Base-by-base conservation (phyloP, 2,888 invertebrate genomes). In the Harpagoxenus sublaevis region DNA sequence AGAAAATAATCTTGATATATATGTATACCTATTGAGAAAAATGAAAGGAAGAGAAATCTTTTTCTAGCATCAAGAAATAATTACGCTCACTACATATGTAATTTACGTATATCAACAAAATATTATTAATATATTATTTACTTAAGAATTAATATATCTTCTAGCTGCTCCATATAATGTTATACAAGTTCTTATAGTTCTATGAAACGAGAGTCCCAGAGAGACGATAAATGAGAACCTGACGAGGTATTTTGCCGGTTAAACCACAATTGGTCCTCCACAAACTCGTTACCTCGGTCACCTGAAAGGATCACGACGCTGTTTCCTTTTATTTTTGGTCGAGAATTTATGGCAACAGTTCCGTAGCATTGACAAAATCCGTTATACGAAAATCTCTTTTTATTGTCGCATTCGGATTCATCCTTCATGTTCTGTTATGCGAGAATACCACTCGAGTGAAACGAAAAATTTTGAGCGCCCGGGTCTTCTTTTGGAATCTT, bases 171-270 rank as follows among this genome's bases (percentile, higher is more conserved):
- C 5, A 5, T 39, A 51, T 39, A 51, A 39, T 4, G 23, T 39
- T 51, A 39, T 28, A 6, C 1, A 6, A 15, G 8, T 63, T 18
- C 3, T 63, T 42, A 15, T 65, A 60, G 28, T 57, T 83, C 18
- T 48, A n/a, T 51, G 48, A 48, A 68, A 68, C 35, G 12, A 28
- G 9, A 63, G 28, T n/a, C 9, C n/a, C 9, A 79, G 18, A 23
- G 18, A 23, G 18, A 10, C 75, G 48, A 48, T 53, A 68, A 87
- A 83, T 78, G 68, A 79, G 55, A 87, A 82, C 42, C 23, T 66
- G 55, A 35, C 84, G 48, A 74, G 63, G 35, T 78, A 66, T 74
- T 77, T 86, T 35, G 35, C 53, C 28, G 63, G 10, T 81, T 71
- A 60, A 66, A 65, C n/a, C 45, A 35, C 42, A 53, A 66, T 84